phyloP scores from a whole-genome alignment of 2,888 invertebrate species.

The Lysandra bellargus region DNA sequence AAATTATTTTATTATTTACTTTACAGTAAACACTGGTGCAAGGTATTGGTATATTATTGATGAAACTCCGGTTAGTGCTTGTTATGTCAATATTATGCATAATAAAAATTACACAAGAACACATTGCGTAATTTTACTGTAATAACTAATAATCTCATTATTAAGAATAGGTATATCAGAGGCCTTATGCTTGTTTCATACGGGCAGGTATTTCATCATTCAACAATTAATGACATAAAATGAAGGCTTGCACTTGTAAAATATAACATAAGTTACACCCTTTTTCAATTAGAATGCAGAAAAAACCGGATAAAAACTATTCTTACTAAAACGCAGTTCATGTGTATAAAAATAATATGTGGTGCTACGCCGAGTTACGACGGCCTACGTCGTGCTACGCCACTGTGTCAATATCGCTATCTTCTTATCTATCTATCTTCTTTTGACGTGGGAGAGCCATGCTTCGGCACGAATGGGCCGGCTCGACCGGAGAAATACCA shows the following conservation, averaged over 20 bases:
- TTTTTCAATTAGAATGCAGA: no score
- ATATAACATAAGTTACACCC: no score
- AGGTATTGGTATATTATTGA: neutral
- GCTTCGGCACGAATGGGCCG: no score
- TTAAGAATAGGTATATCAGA: no score
- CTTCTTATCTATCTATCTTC: no score
- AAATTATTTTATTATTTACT: constrained; percentile 7
- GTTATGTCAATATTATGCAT: neutral
- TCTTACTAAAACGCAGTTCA: no score
- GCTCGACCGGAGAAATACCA: no score
- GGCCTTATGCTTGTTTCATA: neutral
- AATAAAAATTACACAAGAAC: neutral
- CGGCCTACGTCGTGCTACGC: neutral
- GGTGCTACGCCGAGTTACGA: neutral
- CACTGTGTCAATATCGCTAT: neutral
- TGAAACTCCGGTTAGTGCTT: neutral
- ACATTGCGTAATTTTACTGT: neutral
- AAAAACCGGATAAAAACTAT: no score
- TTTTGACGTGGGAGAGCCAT: no score
- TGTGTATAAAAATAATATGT: neutral
- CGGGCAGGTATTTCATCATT: neutral
- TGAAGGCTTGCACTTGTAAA: no score
- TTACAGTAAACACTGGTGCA: no score
- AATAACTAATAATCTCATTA: neutral
- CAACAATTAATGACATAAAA: neutral